A percentile compares a stretch with the other conserved stretches of the same genome.
These are phyloP conservation scores for Stegana nigrithorax DNA, from an alignment of 2,888 invertebrate species.

Conservation along the genomic window DNA sequence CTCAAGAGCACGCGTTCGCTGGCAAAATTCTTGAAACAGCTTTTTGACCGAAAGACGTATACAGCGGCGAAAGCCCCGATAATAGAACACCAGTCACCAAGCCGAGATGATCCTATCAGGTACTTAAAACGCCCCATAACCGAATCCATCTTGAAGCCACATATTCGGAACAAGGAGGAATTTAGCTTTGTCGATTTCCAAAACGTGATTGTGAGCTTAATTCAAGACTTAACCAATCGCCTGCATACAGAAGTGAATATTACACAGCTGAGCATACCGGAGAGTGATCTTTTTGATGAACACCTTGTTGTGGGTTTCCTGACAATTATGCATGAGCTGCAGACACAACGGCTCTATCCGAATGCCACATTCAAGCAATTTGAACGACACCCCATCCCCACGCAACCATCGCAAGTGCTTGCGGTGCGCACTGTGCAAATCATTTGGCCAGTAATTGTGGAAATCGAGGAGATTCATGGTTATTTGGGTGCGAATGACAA, in stretches of 20 bases:
- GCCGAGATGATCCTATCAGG: constrained; percentile 35
- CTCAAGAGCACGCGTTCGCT: neutral
- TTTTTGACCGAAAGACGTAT: neutral
- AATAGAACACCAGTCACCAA: constrained; percentile 12
- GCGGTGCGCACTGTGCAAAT: constrained; percentile 53
- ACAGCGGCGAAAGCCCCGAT: too few relatives aligned
- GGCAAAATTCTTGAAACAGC: neutral
- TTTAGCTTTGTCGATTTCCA: constrained; percentile 42
- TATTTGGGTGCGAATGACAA: constrained; percentile 33
- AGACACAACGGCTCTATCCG: constrained; percentile 39
- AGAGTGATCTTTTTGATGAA: constrained; percentile 59
- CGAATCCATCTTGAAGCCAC: constrained; percentile 41
- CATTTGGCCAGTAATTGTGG: constrained; percentile 53
- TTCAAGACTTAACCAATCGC: constrained; percentile 49
- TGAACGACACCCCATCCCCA: constrained; percentile 43
- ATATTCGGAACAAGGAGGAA: constrained; percentile 25
- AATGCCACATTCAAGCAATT: constrained; percentile 32
- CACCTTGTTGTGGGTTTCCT: constrained; percentile 56
- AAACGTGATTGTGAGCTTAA: constrained; percentile 37
- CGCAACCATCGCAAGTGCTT: constrained; percentile 52
- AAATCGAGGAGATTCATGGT: constrained; percentile 46
- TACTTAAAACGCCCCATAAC: constrained; percentile 35
- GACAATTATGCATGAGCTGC: constrained; percentile 43
- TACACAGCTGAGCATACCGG: constrained; percentile 59
- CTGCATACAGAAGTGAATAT: constrained; percentile 57